Evolutionary conservation across 2,797 vertebrate genomes (phyloP), one percentile per base, ranked within the genome.

Genomic region (Sebastes taczanowskii): DNA sequence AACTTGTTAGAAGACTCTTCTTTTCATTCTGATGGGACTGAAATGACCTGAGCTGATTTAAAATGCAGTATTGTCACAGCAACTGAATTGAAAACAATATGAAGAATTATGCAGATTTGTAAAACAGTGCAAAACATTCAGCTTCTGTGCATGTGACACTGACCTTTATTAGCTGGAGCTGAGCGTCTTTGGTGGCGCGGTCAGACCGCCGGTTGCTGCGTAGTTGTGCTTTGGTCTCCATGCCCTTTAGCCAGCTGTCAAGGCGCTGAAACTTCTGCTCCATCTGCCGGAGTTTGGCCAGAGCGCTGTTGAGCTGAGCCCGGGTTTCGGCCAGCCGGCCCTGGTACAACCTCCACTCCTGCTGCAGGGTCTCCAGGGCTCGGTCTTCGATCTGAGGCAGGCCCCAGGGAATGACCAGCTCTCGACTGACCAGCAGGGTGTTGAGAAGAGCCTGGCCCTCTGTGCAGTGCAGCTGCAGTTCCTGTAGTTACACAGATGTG

Each of bases 271-370:
- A 96, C 91, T 97, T 97, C 78, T 96, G 96, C 85, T 98, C 98
- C 95, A 98, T 96, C 87, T 97, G 94, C 23, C 97, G 95, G 18
- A 99, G 86, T 81, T 95, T 98, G 93, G 95, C 96, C 77, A 99
- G 91, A 8, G 95, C 90, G 2, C 94, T 92, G 88, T 98, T 98
- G 82, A 99, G 92, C 53, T 95, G 96, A 18, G 93, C 93, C 42
- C 96, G 95, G 10, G 96, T 95, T 83, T 98, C 98, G 0, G 94
- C 91, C 74, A 99, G 95, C 4, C 91, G 94, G 64, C 96, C 96
- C 90, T 98, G 98, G 91, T 99, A 99, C 67, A 94, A 85, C 85
- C 96, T 96, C 98, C 98, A 99, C 65, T 99, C 98, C 81, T 97
- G 97, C 80, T 95, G 95, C 29, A 96, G 84, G 0, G 96, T 97